Percentiles rank a stretch among this genome's conserved stretches.
Evolutionary conservation across 2,888 invertebrate species (phyloP).

Genomic region (Dynastes maya): DNA sequence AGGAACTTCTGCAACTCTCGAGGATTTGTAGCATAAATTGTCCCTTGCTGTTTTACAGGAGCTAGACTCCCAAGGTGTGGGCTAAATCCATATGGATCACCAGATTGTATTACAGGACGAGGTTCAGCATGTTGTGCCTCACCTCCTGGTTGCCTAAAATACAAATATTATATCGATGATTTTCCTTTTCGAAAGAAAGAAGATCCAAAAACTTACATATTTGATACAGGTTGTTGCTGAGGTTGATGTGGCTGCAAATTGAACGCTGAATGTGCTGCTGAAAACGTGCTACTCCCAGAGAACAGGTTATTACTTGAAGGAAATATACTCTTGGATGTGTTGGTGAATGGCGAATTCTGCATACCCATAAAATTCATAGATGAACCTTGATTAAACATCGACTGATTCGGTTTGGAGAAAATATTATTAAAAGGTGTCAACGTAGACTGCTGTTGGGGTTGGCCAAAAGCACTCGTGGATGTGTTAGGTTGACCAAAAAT

Average conservation of each 20-base stretch:
- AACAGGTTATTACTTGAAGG: slow-evolving; percentile 58
- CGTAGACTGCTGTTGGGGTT: slow-evolving; percentile 65
- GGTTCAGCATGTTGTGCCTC: slow-evolving; percentile 43
- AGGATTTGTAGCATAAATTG: slow-evolving; percentile 63
- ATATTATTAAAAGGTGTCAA: slow-evolving; percentile 54
- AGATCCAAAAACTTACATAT: slow-evolving; percentile 57
- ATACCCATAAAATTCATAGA: slow-evolving; percentile 58
- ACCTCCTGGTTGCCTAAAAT: slow-evolving; percentile 54
- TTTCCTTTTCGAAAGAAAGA: background rate
- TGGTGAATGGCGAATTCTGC: slow-evolving; percentile 64
- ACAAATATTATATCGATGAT: background rate
- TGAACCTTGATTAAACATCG: slow-evolving; percentile 58
- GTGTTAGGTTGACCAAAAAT: slow-evolving; percentile 56
- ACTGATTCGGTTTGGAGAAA: slow-evolving; percentile 63
- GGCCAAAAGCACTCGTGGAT: slow-evolving; percentile 64
- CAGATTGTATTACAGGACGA: slow-evolving; percentile 36
- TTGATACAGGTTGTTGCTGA: slow-evolving; percentile 58
- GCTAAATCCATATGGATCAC: slow-evolving; percentile 64
- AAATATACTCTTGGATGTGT: slow-evolving; percentile 21
- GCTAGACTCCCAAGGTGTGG: slow-evolving; percentile 63
- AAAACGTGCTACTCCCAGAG: slow-evolving; percentile 54
- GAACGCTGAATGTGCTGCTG: slow-evolving; percentile 51
- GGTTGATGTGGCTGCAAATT: slow-evolving; percentile 56
- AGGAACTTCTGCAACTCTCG: slow-evolving; percentile 64
- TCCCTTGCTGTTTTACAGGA: slow-evolving; percentile 55